These are phyloP conservation scores for Conus canariensis DNA, from an alignment of 2,888 invertebrate species.

Conservation along the genomic window DNA sequence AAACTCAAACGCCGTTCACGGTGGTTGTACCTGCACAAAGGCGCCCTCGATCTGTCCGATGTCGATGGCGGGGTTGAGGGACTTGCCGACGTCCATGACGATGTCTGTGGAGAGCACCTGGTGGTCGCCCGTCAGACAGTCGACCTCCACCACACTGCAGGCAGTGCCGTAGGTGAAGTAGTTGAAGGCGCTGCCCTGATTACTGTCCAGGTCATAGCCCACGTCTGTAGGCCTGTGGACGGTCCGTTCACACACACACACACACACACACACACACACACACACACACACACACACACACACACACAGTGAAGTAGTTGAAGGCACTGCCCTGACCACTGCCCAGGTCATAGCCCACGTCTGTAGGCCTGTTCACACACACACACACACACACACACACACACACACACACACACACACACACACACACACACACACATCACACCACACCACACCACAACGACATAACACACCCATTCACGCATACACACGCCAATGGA, in stretches of 20 bases:
- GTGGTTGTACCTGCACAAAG: conserved; percentile 85
- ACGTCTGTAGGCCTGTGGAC: conserved; percentile 35
- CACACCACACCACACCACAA: not conserved
- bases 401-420: not conserved
- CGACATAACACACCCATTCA: not conserved
- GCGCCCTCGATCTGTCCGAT: conserved; percentile 98
- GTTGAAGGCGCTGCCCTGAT: conserved; percentile 81
- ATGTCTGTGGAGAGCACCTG: conserved; percentile 92
- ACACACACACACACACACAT: not conserved
- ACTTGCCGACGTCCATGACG: conserved; percentile 97
- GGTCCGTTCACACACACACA: not conserved
- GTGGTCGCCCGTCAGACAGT: conserved; percentile 76
- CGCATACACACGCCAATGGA: not conserved
- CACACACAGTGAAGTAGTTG: conserved; percentile 60
- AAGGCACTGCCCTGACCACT: conserved; percentile 81
- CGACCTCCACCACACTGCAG: conserved; percentile 73
- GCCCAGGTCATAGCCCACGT: conserved; percentile 47
- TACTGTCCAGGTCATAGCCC: conserved; percentile 59
- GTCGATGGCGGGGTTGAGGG: conserved; percentile 97
- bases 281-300: not conserved
- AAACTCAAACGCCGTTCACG: no score
- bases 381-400: not conserved
- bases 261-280: not conserved
- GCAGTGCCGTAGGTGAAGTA: conserved; percentile 72
- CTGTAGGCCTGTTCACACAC: conserved; percentile 37